Base-by-base conservation (phyloP, 1,140 invertebrate species). In the Drosophila pseudoobscura region DNA sequence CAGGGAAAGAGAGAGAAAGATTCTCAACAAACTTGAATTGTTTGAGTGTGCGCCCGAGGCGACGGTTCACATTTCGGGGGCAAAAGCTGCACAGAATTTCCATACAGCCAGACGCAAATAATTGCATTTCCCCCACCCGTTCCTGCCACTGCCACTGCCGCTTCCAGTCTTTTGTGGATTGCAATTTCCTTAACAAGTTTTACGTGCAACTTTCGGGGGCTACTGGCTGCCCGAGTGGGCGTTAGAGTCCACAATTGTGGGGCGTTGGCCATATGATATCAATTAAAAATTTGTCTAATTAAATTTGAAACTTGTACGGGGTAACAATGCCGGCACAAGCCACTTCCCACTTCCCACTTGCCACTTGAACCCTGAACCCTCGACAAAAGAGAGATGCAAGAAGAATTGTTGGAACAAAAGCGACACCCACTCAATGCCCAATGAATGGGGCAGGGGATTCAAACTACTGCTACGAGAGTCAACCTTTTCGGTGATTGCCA, bases 261-360 rank as follows among this genome's bases (percentile, higher is more conserved):
- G 58, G 75, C 68, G 65, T 72, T 61, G 78, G 83, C 84, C 83
- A 89, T 88, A 88, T 88, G 83, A 88, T 88, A 88, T 88, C 83
- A 88, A 88, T 88, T 88, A 88, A 83, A 78, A 88, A 89, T 88
- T 89, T 88, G 83, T 88, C 84, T 88, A 88, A 88, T 88, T 88
- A 83, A 83, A 88, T 88, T 88, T 68, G 75, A 84, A 87, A 87
- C 74, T 88, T 88, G 78, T 69, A 68, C 52, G 44, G 51, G 26
- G 66, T 77, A 87, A 85, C 77, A 76, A 80, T 60, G 82, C 77
- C 74, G 58, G 71, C 63, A 39, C 53, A 44, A 79, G 70, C 60
- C 78, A 80, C 82, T 26, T 26, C 62, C 60, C 78, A 80, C 82
- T 88, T 87, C 20, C 60, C 78, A 80, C 83, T 26, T 26, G 70